Evolutionary conservation across 2,113 vertebrate genomes (phyloP), one percentile per base, ranked within the genome.

Genomic region (Romanogobio albipinnatus): DNA sequence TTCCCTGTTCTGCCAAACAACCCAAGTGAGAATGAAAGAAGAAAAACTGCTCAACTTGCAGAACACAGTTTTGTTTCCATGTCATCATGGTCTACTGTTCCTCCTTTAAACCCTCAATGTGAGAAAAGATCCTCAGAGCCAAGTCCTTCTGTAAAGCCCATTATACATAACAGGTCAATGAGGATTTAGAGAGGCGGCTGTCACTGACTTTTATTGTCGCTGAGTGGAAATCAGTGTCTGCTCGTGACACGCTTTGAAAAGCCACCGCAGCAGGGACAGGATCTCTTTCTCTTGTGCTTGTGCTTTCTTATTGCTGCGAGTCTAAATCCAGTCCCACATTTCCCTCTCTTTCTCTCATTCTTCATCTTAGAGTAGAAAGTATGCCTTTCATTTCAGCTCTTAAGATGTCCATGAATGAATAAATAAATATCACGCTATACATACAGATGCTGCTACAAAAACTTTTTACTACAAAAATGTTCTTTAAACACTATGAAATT

Each of bases 91-190:
- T 47, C 56, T 47, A 53, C 75, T 66, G 45, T 45, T 64, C 51
- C 39, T 71, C 81, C 39, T 83, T 73, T 73, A 86, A 82, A 82
- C 70, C 59, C 58, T 47, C 13, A 77, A 82, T 87, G 78, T 61
- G 66, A 78, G 75, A 47, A 81, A 88, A 47, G 59, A n/a, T 66
- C 56, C 49, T 75, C 59, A 1, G 58, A 49, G 84, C 74, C 75
- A 83, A 76, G 47, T 49, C 84, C 78, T 86, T 77, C 43, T 61
- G 66, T 76, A 62, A 84, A 84, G 70, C 77, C 62, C 51, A 64
- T 88, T 86, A 81, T 81, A 39, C 66, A 39, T 70, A 81, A 82
- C 83, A 84, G 71, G 87, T 86, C 39, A 86, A 83, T 84, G 79
- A 76, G 49, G 84, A 82, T 59, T 76, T 58, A 59, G 45, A 51